phyloP scores from a whole-genome alignment of 2,797 vertebrate species.

The Semaprochilodus insignis region DNA sequence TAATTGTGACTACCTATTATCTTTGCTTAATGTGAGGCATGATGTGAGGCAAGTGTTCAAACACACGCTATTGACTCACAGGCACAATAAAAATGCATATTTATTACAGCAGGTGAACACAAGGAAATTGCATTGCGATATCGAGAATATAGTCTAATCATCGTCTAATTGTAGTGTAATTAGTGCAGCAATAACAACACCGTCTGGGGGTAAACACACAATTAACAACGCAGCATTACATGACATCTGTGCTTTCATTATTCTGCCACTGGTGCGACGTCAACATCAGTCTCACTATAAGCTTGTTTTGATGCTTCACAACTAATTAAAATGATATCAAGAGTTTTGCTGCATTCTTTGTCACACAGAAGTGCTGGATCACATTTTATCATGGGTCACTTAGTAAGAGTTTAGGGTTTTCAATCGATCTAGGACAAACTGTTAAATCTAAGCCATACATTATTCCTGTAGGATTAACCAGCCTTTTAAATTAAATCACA shows the following conservation, averaged over 20 bases:
- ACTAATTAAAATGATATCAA: neutral
- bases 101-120: neutral
- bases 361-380: neutral
- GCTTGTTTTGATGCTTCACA: neutral
- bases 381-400: neutral
- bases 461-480: neutral
- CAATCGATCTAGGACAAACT: neutral
- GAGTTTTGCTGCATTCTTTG: neutral
- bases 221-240: neutral
- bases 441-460: neutral
- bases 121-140: neutral
- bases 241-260: slow-evolving; percentile 7
- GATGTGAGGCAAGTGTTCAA: slow-evolving; percentile 5
- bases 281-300: neutral
- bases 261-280: too few relatives aligned
- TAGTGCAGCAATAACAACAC: neutral
- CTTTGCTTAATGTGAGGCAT: neutral
- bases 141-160: neutral
- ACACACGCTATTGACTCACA: neutral
- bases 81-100: neutral
- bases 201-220: slow-evolving; percentile 14
- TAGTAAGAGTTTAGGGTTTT: neutral
- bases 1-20: neutral
- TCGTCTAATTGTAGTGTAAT: slow-evolving; percentile 12
- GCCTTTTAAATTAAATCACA: too few relatives aligned